Evolutionary conservation across 2,113 vertebrate species (phyloP).

Genomic region (Tetrax tetrax): DNA sequence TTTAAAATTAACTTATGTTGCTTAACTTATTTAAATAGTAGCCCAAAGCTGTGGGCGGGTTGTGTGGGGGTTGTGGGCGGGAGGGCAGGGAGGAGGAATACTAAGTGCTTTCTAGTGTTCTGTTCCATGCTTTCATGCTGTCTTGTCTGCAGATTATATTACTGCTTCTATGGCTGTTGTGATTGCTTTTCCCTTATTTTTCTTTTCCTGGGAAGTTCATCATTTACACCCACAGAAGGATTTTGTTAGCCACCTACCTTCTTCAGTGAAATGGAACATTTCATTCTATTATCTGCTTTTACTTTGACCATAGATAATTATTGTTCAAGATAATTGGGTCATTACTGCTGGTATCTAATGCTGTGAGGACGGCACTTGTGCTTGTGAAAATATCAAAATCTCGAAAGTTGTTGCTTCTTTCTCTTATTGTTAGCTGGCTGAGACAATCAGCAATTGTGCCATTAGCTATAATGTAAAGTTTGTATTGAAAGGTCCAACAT

Average conservation of each 20-base stretch:
- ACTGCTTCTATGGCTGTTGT: not conserved
- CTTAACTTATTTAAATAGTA: not conserved
- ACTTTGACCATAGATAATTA: not conserved
- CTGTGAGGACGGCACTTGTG: not conserved
- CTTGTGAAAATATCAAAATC: not conserved
- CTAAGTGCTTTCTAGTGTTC: not conserved
- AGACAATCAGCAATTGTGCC: not conserved
- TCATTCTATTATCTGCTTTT: not conserved
- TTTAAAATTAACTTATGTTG: not conserved
- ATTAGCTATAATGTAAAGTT: not conserved
- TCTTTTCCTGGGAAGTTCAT: not conserved
- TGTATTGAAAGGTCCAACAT: not conserved
- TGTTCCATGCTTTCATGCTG: accelerated
- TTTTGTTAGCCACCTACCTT: not conserved
- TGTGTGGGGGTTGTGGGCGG: too few relatives aligned
- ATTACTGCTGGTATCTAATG: not conserved
- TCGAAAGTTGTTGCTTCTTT: not conserved
- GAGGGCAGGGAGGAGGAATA: too few relatives aligned
- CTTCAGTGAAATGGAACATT: not conserved
- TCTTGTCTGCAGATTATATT: not conserved
- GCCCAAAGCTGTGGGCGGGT: not conserved
- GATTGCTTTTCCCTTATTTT: not conserved
- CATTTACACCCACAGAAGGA: not conserved
- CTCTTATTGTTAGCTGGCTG: not conserved
- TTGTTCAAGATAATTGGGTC: not conserved